These are phyloP conservation scores for Panagrolaimus sp. DNA, from an alignment of 1,140 invertebrate genomes.

Conservation along the genomic window DNA sequence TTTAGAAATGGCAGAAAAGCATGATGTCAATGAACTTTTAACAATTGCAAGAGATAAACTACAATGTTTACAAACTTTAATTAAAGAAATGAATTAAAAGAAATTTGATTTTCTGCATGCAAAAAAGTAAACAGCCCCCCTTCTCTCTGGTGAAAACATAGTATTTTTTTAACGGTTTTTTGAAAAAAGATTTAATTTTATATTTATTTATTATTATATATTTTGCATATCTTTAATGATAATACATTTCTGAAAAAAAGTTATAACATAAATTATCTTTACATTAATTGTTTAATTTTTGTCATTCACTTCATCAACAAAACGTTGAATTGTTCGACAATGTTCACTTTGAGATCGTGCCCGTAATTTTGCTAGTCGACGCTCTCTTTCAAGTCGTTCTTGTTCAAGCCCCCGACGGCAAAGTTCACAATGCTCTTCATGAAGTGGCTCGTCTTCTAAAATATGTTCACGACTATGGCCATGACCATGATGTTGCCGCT, in stretches of 20 bases:
- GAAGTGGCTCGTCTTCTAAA: background rate
- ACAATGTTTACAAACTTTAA: conserved; percentile 27
- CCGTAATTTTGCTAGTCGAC: background rate
- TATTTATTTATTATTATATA: conserved; percentile 1
- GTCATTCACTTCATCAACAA: background rate
- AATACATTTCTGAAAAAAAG: background rate
- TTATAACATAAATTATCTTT: background rate
- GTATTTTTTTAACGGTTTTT: too few relatives aligned
- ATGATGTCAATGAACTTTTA: conserved; percentile 38
- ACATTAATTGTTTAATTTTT: background rate
- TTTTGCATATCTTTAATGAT: background rate
- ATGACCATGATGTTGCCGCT: background rate
- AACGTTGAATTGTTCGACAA: background rate
- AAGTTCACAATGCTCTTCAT: background rate
- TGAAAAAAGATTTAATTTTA: too few relatives aligned
- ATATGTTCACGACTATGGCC: background rate
- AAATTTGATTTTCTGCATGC: background rate
- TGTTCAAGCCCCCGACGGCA: background rate
- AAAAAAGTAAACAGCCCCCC: background rate
- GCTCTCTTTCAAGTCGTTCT: background rate
- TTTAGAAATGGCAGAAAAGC: conserved; percentile 51
- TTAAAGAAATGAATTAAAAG: conserved; percentile 8
- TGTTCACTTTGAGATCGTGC: background rate
- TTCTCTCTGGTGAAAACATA: too few relatives aligned
- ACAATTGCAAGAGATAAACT: conserved; percentile 39